Evolutionary conservation across 2,113 vertebrate genomes (phyloP), one percentile per base, ranked within the genome.

Genomic region (Syrrhaptes paradoxus): DNA sequence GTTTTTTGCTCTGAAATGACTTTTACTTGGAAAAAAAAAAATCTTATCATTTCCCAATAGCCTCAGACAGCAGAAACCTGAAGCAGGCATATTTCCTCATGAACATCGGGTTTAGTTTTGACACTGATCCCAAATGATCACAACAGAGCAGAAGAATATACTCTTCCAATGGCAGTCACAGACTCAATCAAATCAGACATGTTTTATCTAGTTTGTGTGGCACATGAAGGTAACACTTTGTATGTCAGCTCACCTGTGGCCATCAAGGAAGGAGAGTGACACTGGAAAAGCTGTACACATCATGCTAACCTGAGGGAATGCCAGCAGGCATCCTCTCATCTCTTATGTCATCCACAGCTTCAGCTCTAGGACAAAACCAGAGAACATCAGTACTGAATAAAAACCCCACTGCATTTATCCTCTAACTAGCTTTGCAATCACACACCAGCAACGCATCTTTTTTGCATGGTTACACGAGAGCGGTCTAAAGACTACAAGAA

Each of bases 11-110:
- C 58, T 4, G 8, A 51, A 80, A 2, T 13, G 1, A 59, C 9
- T 10, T 22, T 17, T 3, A 5, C 61, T 57, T 34, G 16, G 38
- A 21, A 19, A 25, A 38, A 34, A 54, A 57, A 45, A 26, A 5
- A 5, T 6, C 43, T 43, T 8, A 1, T 58, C 7, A 1, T 24
- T 6, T 24, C 45, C 25, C 41, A 13, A 2, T 9, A 36, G 28
- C 45, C 34, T 38, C 49, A 38, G 28, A 45, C 5, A 29, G 57
- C 52, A 79, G 21, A 32, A 72, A 29, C 21, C 26, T 58, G 17
- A 25, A 66, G 25, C 43, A 36, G 17, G 36, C 17, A 29, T 48
- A 2, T n/a, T 61, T 45, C 9, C 78, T 71, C 25, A 7, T 14
- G 7, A 88, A 51, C 22, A 19, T 19, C 43, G 31, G 6, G 16